Conservation (phyloP, 2,113 vertebrate genomes). For the Ailuropoda melanoleuca region DNA sequence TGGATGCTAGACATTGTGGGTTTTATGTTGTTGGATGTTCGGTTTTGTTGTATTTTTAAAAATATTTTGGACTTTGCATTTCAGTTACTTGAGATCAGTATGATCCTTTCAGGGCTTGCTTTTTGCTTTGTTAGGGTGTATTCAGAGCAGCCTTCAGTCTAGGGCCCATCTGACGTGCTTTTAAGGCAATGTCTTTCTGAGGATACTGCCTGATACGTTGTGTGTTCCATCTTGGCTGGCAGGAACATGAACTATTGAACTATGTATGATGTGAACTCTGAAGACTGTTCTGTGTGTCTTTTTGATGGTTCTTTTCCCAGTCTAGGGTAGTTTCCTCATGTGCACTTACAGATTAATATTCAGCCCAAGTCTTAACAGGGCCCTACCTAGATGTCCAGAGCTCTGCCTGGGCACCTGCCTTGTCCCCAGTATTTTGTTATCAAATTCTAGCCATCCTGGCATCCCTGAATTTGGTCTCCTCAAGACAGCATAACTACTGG, state of each 20-base stretch:
- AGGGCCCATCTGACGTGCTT: not conserved
- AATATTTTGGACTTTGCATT: not conserved
- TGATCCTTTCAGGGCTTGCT: not conserved
- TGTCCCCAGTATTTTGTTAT: not conserved
- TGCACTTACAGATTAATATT: not conserved
- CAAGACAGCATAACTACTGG: not conserved
- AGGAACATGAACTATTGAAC: not conserved
- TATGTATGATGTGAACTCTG: not conserved
- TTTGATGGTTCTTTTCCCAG: not conserved
- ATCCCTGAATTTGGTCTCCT: not conserved
- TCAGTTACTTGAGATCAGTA: not conserved
- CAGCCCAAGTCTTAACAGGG: not conserved
- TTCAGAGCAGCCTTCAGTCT: not conserved
- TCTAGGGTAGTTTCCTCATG: not conserved
- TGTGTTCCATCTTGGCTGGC: not conserved
- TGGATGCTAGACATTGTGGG: not conserved
- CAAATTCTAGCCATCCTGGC: not conserved
- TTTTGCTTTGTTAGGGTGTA: not conserved
- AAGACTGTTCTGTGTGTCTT: not conserved
- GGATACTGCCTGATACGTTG: not conserved
- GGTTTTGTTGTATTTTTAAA: not conserved
- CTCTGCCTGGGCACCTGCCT: not conserved
- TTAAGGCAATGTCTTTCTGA: not conserved
- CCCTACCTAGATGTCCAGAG: not conserved
- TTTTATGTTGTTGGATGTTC: not conserved